Evolutionary conservation across 1,140 invertebrate genomes (phyloP).

Genomic region (Drosophila sturtevanti): DNA sequence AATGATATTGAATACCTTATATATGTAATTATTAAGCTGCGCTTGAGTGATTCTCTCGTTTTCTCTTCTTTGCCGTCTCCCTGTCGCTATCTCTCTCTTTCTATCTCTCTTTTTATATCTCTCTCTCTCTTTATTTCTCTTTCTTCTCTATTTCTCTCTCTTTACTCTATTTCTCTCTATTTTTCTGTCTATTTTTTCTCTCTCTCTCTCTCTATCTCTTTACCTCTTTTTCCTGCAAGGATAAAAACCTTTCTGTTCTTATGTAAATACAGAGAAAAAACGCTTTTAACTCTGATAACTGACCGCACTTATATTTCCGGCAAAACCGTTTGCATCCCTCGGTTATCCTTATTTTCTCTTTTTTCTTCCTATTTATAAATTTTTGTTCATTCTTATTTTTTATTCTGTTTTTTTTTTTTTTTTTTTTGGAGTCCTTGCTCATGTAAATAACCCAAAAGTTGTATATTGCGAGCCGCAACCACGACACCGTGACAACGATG

Average conservation of each 20-base stretch:
- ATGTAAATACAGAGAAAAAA: neutral
- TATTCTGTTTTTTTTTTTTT: slow-evolving; percentile 1
- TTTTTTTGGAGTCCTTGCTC: slow-evolving; percentile 46
- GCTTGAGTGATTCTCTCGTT: too few species aligned
- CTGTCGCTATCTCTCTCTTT: too few species aligned
- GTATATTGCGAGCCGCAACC: slow-evolving; percentile 66
- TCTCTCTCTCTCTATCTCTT: too few species aligned
- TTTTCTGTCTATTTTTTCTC: too few species aligned
- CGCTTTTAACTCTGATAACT: slow-evolving; percentile 33
- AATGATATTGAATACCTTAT: too few species aligned
- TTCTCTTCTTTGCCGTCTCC: too few species aligned
- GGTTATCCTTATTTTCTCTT: neutral
- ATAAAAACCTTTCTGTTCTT: neutral
- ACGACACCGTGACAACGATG: slow-evolving; percentile 69
- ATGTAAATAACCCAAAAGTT: slow-evolving; percentile 72
- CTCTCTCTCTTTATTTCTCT: too few species aligned
- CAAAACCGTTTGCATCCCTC: neutral
- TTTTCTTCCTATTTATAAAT: too few species aligned
- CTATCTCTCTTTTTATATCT: too few species aligned
- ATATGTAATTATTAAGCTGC: too few species aligned
- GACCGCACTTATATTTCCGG: slow-evolving; percentile 45
- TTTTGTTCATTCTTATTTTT: neutral
- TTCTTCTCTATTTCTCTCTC: too few species aligned
- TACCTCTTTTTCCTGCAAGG: neutral
- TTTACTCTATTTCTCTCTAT: too few species aligned